These are phyloP conservation scores for Sebastes vulpes DNA, from an alignment of 2,797 vertebrate species.

Conservation along the genomic window DNA sequence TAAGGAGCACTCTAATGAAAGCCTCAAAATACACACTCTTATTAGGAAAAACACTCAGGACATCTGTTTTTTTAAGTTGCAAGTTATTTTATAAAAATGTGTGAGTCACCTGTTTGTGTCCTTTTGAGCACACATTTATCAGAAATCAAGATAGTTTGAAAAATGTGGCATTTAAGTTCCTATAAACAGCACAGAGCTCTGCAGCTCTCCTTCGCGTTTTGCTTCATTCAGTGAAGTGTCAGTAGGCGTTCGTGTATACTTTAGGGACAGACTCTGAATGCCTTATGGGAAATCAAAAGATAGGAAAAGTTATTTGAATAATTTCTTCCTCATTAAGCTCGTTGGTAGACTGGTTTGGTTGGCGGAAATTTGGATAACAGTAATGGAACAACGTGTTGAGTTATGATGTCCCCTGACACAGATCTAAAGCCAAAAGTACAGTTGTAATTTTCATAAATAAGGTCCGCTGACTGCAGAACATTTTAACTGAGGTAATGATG, in stretches of 20 bases:
- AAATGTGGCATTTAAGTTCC: neutral
- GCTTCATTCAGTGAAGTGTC: conserved; percentile 21
- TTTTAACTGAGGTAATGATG: conserved; percentile 23
- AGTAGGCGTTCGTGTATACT: conserved; percentile 11
- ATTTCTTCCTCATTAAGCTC: conserved; percentile 47
- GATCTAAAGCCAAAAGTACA: neutral
- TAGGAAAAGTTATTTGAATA: conserved; percentile 56
- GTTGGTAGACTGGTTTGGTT: conserved; percentile 16
- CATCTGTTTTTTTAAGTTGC: neutral
- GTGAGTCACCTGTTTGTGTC: neutral
- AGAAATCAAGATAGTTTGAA: neutral
- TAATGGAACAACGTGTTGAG: conserved; percentile 33
- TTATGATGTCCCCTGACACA: conserved; percentile 40
- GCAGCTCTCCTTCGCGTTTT: neutral
- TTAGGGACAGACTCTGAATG: conserved; percentile 15
- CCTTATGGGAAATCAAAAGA: conserved; percentile 69
- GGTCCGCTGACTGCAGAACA: neutral
- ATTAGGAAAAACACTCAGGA: neutral
- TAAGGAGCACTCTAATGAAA: neutral
- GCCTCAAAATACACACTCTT: neutral
- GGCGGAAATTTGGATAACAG: conserved; percentile 32
- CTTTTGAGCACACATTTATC: neutral
- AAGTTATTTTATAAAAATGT: neutral
- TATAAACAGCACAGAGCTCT: neutral
- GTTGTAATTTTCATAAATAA: conserved; percentile 28